Base-by-base conservation (phyloP, 2,888 invertebrate species). In the Lasioglossum vierecki region DNA sequence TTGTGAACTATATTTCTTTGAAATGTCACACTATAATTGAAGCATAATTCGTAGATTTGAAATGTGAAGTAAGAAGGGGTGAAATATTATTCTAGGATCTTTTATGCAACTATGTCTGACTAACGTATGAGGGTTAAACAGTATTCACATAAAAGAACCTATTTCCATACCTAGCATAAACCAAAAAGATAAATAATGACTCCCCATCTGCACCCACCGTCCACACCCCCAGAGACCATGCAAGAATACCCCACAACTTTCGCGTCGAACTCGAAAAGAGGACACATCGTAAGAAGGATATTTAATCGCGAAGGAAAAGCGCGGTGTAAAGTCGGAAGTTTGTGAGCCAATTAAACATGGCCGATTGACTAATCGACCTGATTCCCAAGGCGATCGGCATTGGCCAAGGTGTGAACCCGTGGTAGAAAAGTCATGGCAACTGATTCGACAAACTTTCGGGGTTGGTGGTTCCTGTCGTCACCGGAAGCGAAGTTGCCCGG, bases 361-460 rank as follows among this genome's bases (percentile, higher is more conserved):
- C 26, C 44, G 26, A 53, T 60, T 68, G 73, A 68, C 76, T 73
- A 57, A 83, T 80, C 80, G 26, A 11, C 35, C 1, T 66, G 8
- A 18, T 80, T 76, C 76, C 57, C 72, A 53, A 63, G 76, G 35
- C 75, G 70, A 60, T 63, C 74, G 30, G 30, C 30, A 18, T 35
- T 41, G 70, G 26, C 9, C 18, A n/a, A 53, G 53, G 22, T 53
- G 22, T 22, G 22, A 8, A n/a, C 13, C 22, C 53, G 22, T 8
- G 22, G 53, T 53, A 22, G 49, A 49, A 70, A 78, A 68, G 70
- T 70, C 41, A 39, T n/a, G 46, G 83, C 75, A 73, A 85, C 66
- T 79, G 84, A 63, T 26, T 71, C 78, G 63, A 46, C 74, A 66
- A 85, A 83, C 79, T 79, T 79, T 79, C 68, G 63, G 39, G 26